Conservation (phyloP, 2,113 vertebrate species). For the Otolemur garnettii region DNA sequence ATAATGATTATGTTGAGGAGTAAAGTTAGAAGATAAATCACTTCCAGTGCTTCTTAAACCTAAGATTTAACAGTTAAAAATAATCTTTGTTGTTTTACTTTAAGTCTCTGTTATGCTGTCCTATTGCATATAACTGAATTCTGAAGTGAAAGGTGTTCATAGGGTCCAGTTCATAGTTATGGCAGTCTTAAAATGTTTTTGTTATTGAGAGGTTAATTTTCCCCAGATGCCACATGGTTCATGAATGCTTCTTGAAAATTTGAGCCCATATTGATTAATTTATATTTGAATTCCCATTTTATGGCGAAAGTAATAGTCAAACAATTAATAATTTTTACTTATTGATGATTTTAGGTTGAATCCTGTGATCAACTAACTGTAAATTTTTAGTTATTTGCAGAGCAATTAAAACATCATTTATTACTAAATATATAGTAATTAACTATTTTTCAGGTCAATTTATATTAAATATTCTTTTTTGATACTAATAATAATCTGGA, state of each 20-base stretch:
- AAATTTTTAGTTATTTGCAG: not conserved
- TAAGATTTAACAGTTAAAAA: not conserved
- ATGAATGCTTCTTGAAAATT: conserved; percentile 12
- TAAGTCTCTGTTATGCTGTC: not conserved
- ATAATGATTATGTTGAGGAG: not conserved
- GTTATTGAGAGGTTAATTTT: not conserved
- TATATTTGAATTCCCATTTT: not conserved
- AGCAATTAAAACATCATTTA: not conserved
- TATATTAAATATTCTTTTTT: not conserved
- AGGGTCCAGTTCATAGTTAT: not conserved
- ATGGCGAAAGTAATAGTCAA: not conserved
- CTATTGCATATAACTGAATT: not conserved
- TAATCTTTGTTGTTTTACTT: not conserved
- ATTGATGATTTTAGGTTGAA: not conserved
- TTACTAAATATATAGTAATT: not conserved
- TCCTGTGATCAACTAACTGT: not conserved
- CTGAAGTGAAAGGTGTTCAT: not conserved
- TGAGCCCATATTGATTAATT: not conserved
- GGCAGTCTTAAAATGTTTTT: not conserved
- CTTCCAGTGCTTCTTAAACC: not conserved
- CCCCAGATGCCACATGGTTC: not conserved
- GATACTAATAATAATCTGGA: not conserved
- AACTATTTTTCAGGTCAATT: not conserved
- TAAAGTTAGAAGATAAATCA: not conserved
- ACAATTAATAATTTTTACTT: not conserved